Conservation (phyloP, 2,113 vertebrate species). For the Nothocercus nigrocapillus region DNA sequence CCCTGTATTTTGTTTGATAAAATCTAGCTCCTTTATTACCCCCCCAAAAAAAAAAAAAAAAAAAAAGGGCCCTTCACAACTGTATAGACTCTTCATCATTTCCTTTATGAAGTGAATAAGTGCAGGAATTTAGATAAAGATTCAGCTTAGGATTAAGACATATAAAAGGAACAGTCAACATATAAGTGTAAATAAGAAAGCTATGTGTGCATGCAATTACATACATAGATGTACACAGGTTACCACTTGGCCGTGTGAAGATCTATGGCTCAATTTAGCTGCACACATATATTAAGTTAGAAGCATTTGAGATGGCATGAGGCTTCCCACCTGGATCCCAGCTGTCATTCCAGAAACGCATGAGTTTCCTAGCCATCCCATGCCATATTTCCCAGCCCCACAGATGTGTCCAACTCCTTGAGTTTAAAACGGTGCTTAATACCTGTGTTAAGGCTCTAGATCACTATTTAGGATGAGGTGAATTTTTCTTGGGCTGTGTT, state of each 20-base stretch:
- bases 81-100: neutral
- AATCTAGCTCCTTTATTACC: neutral
- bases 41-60: too few species aligned
- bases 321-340: neutral
- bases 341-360: neutral
- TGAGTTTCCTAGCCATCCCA: neutral
- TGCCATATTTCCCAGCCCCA: neutral
- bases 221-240: neutral
- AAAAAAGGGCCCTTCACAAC: neutral
- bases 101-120: neutral
- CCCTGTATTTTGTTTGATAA: neutral
- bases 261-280: neutral
- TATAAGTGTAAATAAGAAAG: neutral
- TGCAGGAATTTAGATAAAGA: neutral
- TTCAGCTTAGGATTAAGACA: neutral
- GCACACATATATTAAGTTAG: neutral
- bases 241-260: neutral
- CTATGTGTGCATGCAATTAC: neutral
- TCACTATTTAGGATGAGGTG: neutral
- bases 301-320: neutral
- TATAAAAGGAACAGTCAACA: neutral
- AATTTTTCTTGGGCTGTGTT: neutral
- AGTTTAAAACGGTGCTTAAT: neutral
- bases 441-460: fast-evolving
- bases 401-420: neutral